Percentiles rank a stretch among this genome's conserved stretches.
Evolutionary conservation across 2,113 vertebrate species (phyloP).

Genomic region (Tonatia bakeri): DNA sequence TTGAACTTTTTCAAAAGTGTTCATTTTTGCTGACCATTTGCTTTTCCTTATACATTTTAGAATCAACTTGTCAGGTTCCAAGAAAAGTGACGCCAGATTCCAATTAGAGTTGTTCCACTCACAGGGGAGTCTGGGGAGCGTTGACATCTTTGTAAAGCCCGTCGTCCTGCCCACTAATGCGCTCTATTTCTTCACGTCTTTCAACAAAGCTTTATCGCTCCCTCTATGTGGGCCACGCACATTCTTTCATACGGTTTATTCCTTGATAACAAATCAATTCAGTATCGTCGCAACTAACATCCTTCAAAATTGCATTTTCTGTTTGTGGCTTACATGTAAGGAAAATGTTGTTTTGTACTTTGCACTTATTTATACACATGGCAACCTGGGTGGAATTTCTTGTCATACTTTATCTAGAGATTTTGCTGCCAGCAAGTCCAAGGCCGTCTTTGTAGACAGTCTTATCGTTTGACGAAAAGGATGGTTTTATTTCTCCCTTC

Average conservation of each 20-base stretch:
- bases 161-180: background rate
- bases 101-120: background rate
- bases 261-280: background rate
- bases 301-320: constrained; percentile 19
- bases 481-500: background rate
- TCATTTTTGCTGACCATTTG: background rate
- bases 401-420: background rate
- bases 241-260: constrained; percentile 7
- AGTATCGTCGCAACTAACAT: background rate
- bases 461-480: background rate
- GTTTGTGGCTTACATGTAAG: background rate
- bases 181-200: background rate
- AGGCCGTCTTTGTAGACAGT: background rate
- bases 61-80: background rate
- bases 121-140: background rate
- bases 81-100: background rate
- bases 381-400: background rate
- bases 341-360: constrained; percentile 25
- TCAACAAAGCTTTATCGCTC: constrained; percentile 5
- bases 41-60: background rate
- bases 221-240: background rate
- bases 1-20: background rate
- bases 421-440: background rate
- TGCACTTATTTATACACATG: background rate
- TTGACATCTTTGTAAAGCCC: background rate